Evolutionary conservation across 2,113 vertebrate species (phyloP).

Genomic region (Mirza zaza): DNA sequence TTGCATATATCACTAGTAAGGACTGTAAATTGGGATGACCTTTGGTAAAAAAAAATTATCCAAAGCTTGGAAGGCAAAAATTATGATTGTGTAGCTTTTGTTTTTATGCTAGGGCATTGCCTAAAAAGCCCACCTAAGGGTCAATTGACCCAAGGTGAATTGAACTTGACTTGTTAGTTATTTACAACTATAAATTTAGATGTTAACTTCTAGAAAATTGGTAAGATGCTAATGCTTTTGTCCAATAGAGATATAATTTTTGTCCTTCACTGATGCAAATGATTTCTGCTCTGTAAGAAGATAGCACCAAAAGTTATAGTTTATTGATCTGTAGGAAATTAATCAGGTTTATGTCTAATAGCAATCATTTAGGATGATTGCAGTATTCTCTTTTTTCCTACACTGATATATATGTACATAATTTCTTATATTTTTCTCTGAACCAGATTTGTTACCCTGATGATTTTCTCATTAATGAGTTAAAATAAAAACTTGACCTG

Average conservation of each 20-base stretch:
- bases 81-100: background rate
- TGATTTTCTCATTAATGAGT: background rate
- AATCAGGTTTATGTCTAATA: background rate
- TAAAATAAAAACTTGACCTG: background rate
- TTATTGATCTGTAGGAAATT: background rate
- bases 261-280: background rate
- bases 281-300: background rate
- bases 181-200: background rate
- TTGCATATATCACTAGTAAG: background rate
- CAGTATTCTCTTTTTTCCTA: background rate
- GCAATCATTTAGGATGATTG: background rate
- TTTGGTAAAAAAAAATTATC: background rate
- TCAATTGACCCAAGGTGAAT: background rate
- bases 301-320: background rate
- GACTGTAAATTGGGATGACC: background rate
- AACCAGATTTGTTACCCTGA: background rate
- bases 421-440: background rate
- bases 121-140: background rate
- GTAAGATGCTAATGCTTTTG: background rate
- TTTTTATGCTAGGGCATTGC: background rate
- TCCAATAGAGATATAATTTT: background rate
- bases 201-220: background rate
- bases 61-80: background rate
- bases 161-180: background rate
- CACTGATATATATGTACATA: background rate